These are phyloP conservation scores for Aphis gossypii DNA, from an alignment of 1,140 invertebrate species.

Conservation along the genomic window DNA sequence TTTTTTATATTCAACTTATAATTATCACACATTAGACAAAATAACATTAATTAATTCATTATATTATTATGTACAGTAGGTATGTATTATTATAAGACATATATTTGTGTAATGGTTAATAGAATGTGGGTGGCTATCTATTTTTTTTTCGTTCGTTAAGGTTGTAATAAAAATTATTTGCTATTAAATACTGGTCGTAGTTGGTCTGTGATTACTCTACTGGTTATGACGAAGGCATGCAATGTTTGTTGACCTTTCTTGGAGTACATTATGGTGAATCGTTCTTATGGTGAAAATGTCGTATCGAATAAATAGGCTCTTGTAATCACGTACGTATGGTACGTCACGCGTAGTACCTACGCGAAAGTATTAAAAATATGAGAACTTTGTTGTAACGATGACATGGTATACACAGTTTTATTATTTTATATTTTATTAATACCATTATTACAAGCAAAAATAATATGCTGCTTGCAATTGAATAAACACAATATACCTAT, in stretches of 20 bases:
- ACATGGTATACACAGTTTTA: not conserved
- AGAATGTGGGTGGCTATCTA: constrained; percentile 6
- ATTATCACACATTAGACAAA: not conserved
- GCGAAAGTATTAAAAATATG: constrained; percentile 8
- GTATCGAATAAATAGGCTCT: not conserved
- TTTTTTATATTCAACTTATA: not conserved
- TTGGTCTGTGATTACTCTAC: not conserved
- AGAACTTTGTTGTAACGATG: not conserved
- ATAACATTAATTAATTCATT: not conserved
- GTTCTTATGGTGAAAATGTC: constrained; percentile 8
- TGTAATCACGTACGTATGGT: not conserved
- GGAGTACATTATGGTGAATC: not conserved
- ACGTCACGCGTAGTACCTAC: not conserved
- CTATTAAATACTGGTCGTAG: constrained; percentile 3
- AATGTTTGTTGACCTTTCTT: constrained; percentile 3
- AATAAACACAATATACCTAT: not conserved
- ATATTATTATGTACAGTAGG: not conserved
- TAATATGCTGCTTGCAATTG: not conserved
- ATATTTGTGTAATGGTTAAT: not conserved
- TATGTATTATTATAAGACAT: too few species aligned
- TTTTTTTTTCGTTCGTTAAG: not conserved
- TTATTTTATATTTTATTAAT: not conserved
- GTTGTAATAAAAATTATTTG: not conserved
- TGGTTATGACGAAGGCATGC: not conserved
- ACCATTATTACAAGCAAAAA: not conserved